These are phyloP conservation scores for Dasyprocta punctata DNA, from an alignment of 2,113 vertebrate genomes.

Conservation along the genomic window DNA sequence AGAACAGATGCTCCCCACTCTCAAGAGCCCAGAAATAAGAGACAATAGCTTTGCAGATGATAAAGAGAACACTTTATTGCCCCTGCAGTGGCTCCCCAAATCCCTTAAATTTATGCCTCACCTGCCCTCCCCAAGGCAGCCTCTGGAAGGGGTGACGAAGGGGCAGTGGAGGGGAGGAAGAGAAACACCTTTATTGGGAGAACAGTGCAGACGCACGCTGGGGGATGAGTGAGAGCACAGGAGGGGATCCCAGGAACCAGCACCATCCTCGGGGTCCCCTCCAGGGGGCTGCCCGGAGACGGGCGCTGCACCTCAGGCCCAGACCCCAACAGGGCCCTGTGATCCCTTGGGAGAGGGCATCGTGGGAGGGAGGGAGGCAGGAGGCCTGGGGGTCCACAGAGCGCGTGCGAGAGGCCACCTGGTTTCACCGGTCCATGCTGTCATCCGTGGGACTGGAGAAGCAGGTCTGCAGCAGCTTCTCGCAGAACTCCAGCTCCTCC, in stretches of 20 bases:
- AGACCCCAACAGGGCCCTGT: neutral
- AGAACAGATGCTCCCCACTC: no score
- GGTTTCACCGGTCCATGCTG: constrained; percentile 92
- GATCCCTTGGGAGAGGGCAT: neutral
- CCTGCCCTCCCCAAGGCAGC: neutral
- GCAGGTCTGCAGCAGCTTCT: constrained; percentile 86
- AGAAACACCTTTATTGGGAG: constrained; percentile 58
- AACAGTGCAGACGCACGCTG: neutral
- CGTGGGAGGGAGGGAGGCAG: neutral
- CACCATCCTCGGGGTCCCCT: neutral
- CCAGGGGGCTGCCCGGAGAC: neutral
- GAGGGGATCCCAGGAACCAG: neutral
- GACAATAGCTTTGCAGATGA: neutral
- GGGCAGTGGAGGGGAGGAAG: neutral
- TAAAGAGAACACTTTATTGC: neutral
- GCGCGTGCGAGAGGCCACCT: neutral
- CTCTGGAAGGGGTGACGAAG: neutral
- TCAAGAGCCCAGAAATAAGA: neutral
- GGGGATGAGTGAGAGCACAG: neutral
- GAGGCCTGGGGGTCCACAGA: constrained; percentile 7
- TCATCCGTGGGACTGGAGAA: constrained; percentile 88
- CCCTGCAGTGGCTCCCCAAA: neutral
- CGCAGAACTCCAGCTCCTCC: constrained; percentile 94
- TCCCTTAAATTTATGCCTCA: neutral
- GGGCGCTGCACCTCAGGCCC: neutral